These are phyloP conservation scores for Drosophila sturtevanti DNA, from an alignment of 1,140 invertebrate genomes.

Conservation along the genomic window DNA sequence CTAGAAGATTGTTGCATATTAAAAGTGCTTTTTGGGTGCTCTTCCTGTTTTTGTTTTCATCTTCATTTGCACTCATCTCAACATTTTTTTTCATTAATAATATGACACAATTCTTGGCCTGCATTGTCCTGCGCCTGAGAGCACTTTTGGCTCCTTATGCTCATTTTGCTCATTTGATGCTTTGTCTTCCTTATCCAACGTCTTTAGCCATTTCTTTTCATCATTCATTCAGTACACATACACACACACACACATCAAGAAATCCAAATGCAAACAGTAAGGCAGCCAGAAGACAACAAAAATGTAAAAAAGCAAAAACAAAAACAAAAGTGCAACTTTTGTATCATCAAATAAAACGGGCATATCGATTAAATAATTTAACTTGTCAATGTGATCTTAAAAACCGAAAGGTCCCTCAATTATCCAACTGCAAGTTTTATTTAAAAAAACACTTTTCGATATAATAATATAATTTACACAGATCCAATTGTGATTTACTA, in stretches of 20 bases:
- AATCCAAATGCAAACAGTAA: constrained; percentile 69
- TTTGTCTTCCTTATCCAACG: constrained; percentile 64
- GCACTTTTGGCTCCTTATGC: constrained; percentile 75
- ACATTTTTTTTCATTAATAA: constrained; percentile 77
- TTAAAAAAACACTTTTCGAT: too few relatives aligned
- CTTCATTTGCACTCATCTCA: constrained; percentile 36
- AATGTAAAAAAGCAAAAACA: not conserved
- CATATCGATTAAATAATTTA: not conserved
- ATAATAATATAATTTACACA: too few relatives aligned
- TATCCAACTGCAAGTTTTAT: too few relatives aligned
- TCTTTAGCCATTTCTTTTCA: constrained; percentile 66
- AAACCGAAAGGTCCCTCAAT: too few relatives aligned
- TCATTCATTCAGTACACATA: constrained; percentile 61
- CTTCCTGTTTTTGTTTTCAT: constrained; percentile 64
- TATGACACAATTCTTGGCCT: constrained; percentile 71
- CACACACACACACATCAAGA: constrained; percentile 42
- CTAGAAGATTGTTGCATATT: constrained; percentile 63
- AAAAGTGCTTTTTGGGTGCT: constrained; percentile 51
- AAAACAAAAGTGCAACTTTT: constrained; percentile 53
- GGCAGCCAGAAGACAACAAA: constrained; percentile 35
- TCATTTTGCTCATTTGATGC: constrained; percentile 78
- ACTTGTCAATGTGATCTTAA: not conserved
- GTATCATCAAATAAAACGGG: not conserved
- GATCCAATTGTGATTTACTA: too few relatives aligned
- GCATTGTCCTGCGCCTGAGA: constrained; percentile 75